phyloP scores from a whole-genome alignment of 2,888 invertebrate species.

The Muschampia plurimacula region DNA sequence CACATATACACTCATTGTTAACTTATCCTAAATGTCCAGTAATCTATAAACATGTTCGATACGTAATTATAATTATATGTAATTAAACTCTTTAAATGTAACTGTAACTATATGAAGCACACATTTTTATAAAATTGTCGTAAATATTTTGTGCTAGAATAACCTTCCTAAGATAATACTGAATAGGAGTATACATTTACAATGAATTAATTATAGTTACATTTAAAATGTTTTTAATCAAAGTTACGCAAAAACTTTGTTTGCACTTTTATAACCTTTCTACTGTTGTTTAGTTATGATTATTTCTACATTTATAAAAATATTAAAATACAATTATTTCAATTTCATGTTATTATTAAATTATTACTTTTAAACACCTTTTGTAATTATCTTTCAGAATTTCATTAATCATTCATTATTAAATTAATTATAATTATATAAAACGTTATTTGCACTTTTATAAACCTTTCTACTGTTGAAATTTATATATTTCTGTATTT shows the following conservation, averaged over 20 bases:
- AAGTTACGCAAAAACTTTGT: slow-evolving; percentile 36
- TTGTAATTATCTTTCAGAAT: slow-evolving; percentile 21
- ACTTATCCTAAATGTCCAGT: slow-evolving; percentile 34
- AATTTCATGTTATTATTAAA: slow-evolving; percentile 1
- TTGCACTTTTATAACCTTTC: slow-evolving; percentile 30
- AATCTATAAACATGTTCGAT: slow-evolving; percentile 31
- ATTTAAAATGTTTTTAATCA: slow-evolving; percentile 24
- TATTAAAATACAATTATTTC: slow-evolving; percentile 3
- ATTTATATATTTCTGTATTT: slow-evolving; percentile 17
- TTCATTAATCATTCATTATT: slow-evolving; percentile 15
- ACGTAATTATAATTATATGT: slow-evolving; percentile 36
- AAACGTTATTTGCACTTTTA: slow-evolving; percentile 29
- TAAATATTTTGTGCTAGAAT: too few relatives aligned
- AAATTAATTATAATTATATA: slow-evolving; percentile 28
- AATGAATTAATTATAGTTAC: slow-evolving; percentile 23
- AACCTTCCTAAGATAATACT: neutral
- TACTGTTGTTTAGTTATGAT: slow-evolving; percentile 21
- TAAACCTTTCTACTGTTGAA: slow-evolving; percentile 24
- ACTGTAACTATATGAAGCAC: slow-evolving; percentile 5
- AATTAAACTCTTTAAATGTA: slow-evolving; percentile 23
- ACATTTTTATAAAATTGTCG: neutral
- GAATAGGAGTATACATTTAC: slow-evolving; percentile 1
- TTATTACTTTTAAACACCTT: slow-evolving; percentile 16
- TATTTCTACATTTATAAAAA: slow-evolving; percentile 23
- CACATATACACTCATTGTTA: slow-evolving; percentile 33